phyloP scores from a whole-genome alignment of 2,888 invertebrate genomes.

The Andrena marginata region DNA sequence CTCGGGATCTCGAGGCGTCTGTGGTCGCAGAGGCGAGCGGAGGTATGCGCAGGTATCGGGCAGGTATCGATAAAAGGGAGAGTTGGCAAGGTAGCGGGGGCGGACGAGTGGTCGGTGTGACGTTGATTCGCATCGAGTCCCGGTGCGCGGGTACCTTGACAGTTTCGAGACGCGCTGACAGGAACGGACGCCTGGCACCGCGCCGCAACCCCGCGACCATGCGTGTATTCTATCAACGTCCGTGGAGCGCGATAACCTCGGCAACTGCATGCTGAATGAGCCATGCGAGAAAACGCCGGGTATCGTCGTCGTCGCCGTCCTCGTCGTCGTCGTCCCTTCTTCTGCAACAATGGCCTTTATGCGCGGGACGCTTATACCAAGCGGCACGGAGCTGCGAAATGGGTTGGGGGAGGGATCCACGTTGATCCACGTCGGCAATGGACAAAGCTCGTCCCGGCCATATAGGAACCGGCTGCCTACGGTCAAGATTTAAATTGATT shows the following conservation, averaged over 20 bases:
- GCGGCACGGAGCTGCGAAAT: constrained; percentile 35
- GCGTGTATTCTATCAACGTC: constrained; percentile 71
- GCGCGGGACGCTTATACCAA: constrained; percentile 41
- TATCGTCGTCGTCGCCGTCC: neutral
- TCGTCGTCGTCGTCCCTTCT: constrained; percentile 28
- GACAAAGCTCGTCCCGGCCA: constrained; percentile 54
- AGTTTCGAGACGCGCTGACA: constrained; percentile 72
- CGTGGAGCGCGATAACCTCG: constrained; percentile 64
- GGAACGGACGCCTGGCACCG: constrained; percentile 45
- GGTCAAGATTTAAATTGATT: constrained; percentile 59
- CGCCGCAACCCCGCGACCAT: constrained; percentile 43
- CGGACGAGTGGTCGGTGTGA: constrained; percentile 33
- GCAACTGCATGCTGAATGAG: constrained; percentile 70
- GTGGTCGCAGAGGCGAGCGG: neutral
- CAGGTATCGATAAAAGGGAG: constrained; percentile 25
- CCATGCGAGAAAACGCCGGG: constrained; percentile 34
- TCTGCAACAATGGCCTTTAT: constrained; percentile 65
- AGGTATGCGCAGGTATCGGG: neutral
- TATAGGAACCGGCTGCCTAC: constrained; percentile 34
- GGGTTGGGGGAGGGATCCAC: constrained; percentile 1
- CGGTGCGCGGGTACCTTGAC: constrained; percentile 68
- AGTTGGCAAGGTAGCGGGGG: constrained; percentile 24
- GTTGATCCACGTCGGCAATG: constrained; percentile 57
- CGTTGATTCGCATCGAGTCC: constrained; percentile 52
- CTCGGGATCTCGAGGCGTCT: neutral